These are phyloP conservation scores for Rhogogaster chlorosoma DNA, from an alignment of 2,888 invertebrate genomes.

Conservation along the genomic window DNA sequence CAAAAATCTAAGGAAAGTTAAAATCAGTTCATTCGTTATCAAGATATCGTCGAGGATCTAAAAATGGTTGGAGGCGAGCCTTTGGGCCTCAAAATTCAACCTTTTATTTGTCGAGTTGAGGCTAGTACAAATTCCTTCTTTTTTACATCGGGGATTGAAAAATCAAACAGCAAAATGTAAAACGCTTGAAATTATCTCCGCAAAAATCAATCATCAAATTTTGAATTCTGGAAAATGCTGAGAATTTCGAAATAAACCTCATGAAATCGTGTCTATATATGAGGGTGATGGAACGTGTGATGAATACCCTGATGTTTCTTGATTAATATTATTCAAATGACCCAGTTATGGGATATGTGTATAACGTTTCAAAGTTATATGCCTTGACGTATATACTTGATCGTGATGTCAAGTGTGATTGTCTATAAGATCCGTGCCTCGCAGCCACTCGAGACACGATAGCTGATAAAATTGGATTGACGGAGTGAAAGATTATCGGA, in stretches of 20 bases:
- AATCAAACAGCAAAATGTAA: background rate
- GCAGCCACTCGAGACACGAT: background rate
- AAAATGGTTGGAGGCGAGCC: background rate
- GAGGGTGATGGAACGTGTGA: background rate
- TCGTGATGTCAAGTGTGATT: constrained; percentile 15
- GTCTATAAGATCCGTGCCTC: background rate
- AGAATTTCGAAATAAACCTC: background rate
- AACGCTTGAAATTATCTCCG: background rate
- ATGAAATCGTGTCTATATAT: background rate
- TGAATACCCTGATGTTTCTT: background rate
- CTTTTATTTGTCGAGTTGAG: background rate
- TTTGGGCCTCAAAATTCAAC: background rate
- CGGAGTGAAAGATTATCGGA: background rate
- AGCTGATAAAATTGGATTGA: constrained; percentile 1
- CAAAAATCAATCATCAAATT: background rate
- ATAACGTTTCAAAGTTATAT: background rate
- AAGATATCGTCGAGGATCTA: background rate
- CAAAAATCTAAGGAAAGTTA: background rate
- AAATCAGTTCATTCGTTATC: background rate
- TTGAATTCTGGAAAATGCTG: background rate
- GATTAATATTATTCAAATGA: constrained; percentile 10
- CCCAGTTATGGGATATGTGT: constrained; percentile 7
- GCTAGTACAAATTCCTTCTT: background rate
- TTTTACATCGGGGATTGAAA: background rate
- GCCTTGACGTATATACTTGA: background rate